phyloP scores from a whole-genome alignment of 2,888 invertebrate genomes.

The Drosophila paucipuncta region DNA sequence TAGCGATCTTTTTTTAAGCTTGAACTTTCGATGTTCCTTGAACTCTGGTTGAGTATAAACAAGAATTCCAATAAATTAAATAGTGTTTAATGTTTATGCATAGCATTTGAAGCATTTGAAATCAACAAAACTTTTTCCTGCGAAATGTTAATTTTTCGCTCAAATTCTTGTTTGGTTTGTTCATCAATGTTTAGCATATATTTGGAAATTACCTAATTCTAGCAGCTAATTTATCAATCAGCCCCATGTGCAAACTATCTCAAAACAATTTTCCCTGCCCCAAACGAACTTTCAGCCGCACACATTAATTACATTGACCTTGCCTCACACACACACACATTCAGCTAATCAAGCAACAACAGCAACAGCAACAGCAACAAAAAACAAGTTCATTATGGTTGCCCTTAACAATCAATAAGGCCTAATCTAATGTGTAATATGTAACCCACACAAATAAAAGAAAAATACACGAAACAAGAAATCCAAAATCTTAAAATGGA shows the following conservation, averaged over 20 bases:
- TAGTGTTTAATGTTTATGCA: conserved; percentile 10
- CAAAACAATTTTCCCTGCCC: conserved; percentile 1
- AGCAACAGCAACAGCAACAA: neutral
- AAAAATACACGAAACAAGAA: conserved; percentile 13
- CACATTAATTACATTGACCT: conserved; percentile 56
- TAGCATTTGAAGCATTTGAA: neutral
- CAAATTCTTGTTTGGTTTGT: conserved; percentile 24
- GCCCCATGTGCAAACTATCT: conserved; percentile 50
- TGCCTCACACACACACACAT: conserved; percentile 12
- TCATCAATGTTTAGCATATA: conserved; percentile 3
- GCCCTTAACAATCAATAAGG: conserved; percentile 49
- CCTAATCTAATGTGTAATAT: conserved; percentile 64
- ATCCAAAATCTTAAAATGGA: conserved; percentile 47
- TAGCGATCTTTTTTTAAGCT: neutral
- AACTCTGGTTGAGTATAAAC: neutral
- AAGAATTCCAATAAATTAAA: neutral
- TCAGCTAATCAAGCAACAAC: neutral
- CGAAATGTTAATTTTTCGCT: conserved; percentile 2
- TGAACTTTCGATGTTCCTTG: neutral
- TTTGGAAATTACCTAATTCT: conserved; percentile 20
- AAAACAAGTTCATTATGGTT: conserved; percentile 62
- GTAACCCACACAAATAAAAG: conserved; percentile 48
- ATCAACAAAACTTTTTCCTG: conserved; percentile 4
- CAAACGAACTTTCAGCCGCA: conserved; percentile 15
- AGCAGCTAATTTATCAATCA: conserved; percentile 51